Base-by-base conservation (phyloP, 2,797 vertebrate species). In the Pseudochirops corinnae region DNA sequence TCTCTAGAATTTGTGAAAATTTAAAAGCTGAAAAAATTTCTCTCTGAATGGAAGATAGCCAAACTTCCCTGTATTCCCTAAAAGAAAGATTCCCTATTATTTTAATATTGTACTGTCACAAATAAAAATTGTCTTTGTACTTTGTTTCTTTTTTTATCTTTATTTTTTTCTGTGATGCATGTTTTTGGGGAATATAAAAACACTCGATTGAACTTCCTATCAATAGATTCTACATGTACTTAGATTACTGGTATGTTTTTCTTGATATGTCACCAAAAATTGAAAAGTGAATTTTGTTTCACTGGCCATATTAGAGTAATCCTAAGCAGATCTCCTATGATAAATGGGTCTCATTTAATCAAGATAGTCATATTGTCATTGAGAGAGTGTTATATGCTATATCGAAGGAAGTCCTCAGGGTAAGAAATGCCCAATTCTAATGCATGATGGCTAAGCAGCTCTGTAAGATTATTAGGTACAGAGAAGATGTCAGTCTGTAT, bases 1-100 rank as follows among this genome's bases (percentile, higher is more conserved):
- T 56, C 97, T 96, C 91, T 55, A 57, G 46, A 82, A 56, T 62
- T 93, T 94, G 52, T 82, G 90, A 97, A 87, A 92, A 92, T 93
- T 10, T 4, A 50, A 46, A 46, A 12, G 3, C 21, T 87, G 39
- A 26, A 87, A 87, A 46, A 87, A 46, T 0, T 26, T 46, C 21
- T 82, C 18, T 50, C 9, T 46, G 39, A 87, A 50, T 10, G 21
- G n/a, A 74, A 39, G 67, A 62, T n/a, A 67, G 4, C 1, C 62
- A n/a, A 74, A 6, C 6, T 6, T 87, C 10, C 46, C 74, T 82
- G 4, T n/a, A 74, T 74, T 74, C 33, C 2, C 29, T 50, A 90
- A 56, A 90, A 87, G 0, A 50, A 74, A n/a, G 29, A 52, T 55
- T 55, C 24, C 3, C 0, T 58, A 28, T 1, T 46, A 94, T 90